phyloP scores from a whole-genome alignment of 2,113 vertebrate genomes.

The Hemichromis elongatus region DNA sequence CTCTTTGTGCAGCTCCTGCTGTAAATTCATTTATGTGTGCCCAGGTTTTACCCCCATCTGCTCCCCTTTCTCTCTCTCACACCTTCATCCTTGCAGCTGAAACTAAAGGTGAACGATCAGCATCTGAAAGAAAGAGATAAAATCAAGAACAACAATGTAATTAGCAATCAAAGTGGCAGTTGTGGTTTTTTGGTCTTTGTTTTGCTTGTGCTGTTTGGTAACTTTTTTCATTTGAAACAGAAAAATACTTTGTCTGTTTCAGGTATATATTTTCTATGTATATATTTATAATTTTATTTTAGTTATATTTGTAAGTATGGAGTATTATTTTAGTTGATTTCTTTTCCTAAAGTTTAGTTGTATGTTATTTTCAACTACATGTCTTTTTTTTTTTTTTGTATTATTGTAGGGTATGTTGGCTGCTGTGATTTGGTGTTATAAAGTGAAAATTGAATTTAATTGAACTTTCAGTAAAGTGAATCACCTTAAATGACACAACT shows the following conservation, averaged over 20 bases:
- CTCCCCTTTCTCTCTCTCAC: not conserved
- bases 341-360: not conserved
- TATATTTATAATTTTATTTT: too few species aligned
- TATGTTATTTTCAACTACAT: not conserved
- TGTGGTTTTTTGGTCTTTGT: not conserved
- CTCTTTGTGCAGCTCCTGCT: conserved; percentile 58
- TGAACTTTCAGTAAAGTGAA: not conserved
- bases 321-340: not conserved
- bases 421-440: not conserved
- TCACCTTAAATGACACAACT: not conserved
- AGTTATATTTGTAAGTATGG: not conserved
- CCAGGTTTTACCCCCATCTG: conserved; percentile 16
- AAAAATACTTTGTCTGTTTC: accelerated
- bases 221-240: not conserved
- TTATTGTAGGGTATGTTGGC: not conserved
- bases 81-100: not conserved
- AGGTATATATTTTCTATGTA: not conserved
- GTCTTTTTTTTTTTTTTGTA: not conserved
- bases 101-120: conserved; percentile 26
- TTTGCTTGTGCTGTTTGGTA: not conserved
- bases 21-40: conserved; percentile 57
- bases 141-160: not conserved
- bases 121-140: not conserved
- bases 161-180: not conserved
- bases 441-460: not conserved